Evolutionary conservation across 2,888 invertebrate species (phyloP).

Genomic region (Miltochrista miniata): DNA sequence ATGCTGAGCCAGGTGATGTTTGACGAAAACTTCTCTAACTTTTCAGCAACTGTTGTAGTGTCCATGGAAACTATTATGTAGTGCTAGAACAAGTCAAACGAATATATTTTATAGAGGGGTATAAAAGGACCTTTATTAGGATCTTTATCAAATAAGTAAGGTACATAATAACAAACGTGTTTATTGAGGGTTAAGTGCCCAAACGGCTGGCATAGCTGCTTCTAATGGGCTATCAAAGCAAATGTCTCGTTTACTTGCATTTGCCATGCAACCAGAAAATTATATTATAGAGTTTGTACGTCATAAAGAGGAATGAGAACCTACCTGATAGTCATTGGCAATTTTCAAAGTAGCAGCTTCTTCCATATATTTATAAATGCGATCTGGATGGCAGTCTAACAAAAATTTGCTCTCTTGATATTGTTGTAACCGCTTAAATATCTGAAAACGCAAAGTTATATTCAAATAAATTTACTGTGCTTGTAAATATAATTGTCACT

Average conservation of each 20-base stretch:
- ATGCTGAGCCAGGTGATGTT: slow-evolving; percentile 75
- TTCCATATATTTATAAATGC: slow-evolving; percentile 59
- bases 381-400: slow-evolving; percentile 65
- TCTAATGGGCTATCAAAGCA: no score
- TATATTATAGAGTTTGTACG: not conserved
- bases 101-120: no score
- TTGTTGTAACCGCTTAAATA: slow-evolving; percentile 62
- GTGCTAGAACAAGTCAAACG: no score
- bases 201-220: no score
- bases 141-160: no score
- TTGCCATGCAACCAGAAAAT: no score
- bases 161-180: no score
- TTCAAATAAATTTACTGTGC: no score
- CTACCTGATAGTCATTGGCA: slow-evolving; percentile 70
- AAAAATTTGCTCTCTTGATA: slow-evolving; percentile 62
- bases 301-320: slow-evolving; percentile 17
- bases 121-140: no score
- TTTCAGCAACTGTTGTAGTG: slow-evolving; percentile 56
- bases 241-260: no score
- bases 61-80: slow-evolving; percentile 68
- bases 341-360: slow-evolving; percentile 59
- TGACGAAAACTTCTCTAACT: slow-evolving; percentile 50
- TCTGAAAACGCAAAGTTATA: slow-evolving; percentile 43
- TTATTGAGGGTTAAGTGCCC: no score
- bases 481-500: no score